phyloP scores from a whole-genome alignment of 1,140 invertebrate genomes.

The Drosophila ironensis region DNA sequence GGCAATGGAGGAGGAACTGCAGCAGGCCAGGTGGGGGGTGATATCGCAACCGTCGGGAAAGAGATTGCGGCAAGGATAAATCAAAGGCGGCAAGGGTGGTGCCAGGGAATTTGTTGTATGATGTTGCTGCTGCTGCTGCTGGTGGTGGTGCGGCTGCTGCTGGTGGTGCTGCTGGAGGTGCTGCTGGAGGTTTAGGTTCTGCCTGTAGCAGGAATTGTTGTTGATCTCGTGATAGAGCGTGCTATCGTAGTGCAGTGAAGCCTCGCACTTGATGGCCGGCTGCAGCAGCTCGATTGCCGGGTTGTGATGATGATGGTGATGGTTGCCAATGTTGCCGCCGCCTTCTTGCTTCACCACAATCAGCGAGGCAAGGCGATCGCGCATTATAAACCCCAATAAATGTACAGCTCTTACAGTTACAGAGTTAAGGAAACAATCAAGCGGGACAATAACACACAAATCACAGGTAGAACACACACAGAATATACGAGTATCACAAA shows the following conservation, averaged over 20 bases:
- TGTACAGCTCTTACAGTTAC: slow-evolving; percentile 7
- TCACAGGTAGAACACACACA: slow-evolving; percentile 10
- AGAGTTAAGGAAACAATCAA: slow-evolving; percentile 11
- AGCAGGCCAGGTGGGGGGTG: slow-evolving; percentile 56
- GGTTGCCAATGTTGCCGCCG: slow-evolving; percentile 37
- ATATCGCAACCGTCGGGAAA: slow-evolving; percentile 78
- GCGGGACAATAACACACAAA: slow-evolving; percentile 2
- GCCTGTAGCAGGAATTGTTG: slow-evolving; percentile 68
- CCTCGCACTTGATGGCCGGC: slow-evolving; percentile 58
- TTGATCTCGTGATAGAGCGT: slow-evolving; percentile 62
- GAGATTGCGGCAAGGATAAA: slow-evolving; percentile 77
- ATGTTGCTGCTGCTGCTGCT: slow-evolving; percentile 4
- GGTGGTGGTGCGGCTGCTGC: not conserved
- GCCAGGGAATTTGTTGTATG: slow-evolving; percentile 14
- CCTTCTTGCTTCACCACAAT: slow-evolving; percentile 81
- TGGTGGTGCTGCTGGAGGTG: not conserved
- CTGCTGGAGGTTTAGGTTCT: slow-evolving; percentile 44
- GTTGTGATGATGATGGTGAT: slow-evolving; percentile 19
- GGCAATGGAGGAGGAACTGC: slow-evolving; percentile 26
- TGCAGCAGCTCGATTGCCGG: slow-evolving; percentile 11
- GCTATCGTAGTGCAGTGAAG: slow-evolving; percentile 42
- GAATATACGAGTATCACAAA: slow-evolving; percentile 27
- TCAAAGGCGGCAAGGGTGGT: slow-evolving; percentile 48
- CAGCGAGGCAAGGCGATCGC: slow-evolving; percentile 81
- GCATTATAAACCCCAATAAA: slow-evolving; percentile 64